phyloP scores from a whole-genome alignment of 2,113 vertebrate genomes.

The Coreoperca whiteheadi region DNA sequence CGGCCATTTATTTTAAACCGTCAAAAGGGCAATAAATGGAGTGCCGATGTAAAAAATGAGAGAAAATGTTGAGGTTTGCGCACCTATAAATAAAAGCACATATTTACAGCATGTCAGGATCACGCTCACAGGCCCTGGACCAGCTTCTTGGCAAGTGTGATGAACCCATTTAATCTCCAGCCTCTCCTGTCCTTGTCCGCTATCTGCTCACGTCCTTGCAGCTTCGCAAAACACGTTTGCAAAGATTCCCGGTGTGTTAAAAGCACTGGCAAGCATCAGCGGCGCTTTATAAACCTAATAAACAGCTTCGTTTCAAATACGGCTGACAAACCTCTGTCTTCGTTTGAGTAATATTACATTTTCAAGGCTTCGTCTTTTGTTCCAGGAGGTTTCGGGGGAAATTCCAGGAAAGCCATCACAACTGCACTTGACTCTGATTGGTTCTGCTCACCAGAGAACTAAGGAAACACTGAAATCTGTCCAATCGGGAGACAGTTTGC shows the following conservation, averaged over 20 bases:
- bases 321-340: not conserved
- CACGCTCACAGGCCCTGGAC: too few relatives aligned
- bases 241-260: not conserved
- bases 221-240: not conserved
- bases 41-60: not conserved
- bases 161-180: constrained; percentile 31
- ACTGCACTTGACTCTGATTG: not conserved
- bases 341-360: not conserved
- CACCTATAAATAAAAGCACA: constrained; percentile 3
- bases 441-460: not conserved
- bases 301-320: not conserved
- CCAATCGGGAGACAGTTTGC: not conserved
- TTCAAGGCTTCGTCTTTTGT: not conserved
- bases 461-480: not conserved
- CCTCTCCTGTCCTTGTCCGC: constrained; percentile 23
- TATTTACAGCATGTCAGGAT: not conserved
- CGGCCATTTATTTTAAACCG: not conserved
- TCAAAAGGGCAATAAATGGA: not conserved
- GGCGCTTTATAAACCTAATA: not conserved
- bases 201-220: constrained; percentile 13
- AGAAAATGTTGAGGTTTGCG: not conserved
- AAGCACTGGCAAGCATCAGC: not conserved
- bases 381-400: not conserved
- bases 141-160: not conserved
- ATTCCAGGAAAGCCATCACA: not conserved